Percentiles rank a stretch among this genome's conserved stretches.
These are phyloP conservation scores for Corbicula japonica DNA, from an alignment of 2,888 invertebrate genomes.

Conservation along the genomic window DNA sequence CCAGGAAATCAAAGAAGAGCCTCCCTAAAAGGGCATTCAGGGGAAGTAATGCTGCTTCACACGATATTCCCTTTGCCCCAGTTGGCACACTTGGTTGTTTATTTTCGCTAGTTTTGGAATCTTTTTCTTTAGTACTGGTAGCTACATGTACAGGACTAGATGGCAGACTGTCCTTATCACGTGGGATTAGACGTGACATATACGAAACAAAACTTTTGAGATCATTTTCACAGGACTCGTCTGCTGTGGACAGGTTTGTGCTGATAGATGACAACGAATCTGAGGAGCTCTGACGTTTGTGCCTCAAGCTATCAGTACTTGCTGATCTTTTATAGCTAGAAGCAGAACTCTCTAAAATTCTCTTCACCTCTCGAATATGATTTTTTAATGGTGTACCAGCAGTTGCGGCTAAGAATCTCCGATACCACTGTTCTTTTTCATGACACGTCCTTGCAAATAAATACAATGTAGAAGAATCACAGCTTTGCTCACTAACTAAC, in stretches of 20 bases:
- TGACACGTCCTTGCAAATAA: slow-evolving; percentile 94
- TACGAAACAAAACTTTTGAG: slow-evolving; percentile 80
- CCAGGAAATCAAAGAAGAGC: slow-evolving; percentile 93
- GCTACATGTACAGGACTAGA: slow-evolving; percentile 65
- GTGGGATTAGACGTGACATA: slow-evolving; percentile 83
- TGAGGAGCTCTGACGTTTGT: slow-evolving; percentile 75
- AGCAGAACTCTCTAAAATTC: slow-evolving; percentile 61
- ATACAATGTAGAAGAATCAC: slow-evolving; percentile 87
- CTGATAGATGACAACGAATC: slow-evolving; percentile 74
- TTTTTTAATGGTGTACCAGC: slow-evolving; percentile 77
- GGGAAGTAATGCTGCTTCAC: slow-evolving; percentile 84
- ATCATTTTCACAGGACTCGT: slow-evolving; percentile 53
- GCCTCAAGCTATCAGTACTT: slow-evolving; percentile 63
- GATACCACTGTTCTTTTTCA: slow-evolving; percentile 96
- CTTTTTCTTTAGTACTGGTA: slow-evolving; percentile 35
- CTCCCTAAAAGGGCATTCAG: slow-evolving; percentile 93
- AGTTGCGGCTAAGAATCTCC: slow-evolving; percentile 84
- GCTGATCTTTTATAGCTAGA: slow-evolving; percentile 50
- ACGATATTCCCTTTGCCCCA: slow-evolving; percentile 70
- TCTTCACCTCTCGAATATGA: slow-evolving; percentile 73
- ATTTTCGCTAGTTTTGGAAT: slow-evolving; percentile 30
- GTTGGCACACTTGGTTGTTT: slow-evolving; percentile 19
- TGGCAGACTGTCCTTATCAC: slow-evolving; percentile 51
- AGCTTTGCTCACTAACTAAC: slow-evolving; percentile 76
- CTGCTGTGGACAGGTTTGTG: slow-evolving; percentile 48